phyloP scores from a whole-genome alignment of 2,888 invertebrate genomes.

The Agriopis marginaria region DNA sequence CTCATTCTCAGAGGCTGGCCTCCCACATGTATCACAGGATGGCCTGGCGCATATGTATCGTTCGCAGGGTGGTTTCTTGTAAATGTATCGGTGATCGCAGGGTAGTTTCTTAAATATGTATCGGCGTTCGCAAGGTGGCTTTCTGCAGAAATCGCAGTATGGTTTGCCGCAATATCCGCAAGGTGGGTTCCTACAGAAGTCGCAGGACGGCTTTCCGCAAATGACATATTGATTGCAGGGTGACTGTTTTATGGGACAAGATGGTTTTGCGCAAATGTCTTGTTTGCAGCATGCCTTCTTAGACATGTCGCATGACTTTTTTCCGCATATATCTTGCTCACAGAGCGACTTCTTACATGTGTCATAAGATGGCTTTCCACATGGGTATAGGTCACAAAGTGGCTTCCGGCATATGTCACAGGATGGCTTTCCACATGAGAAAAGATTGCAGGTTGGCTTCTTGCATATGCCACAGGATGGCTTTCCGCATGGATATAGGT shows the following conservation, averaged over 20 bases:
- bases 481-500: not conserved
- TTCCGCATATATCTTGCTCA: not conserved
- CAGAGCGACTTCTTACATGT: not conserved
- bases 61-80: not conserved
- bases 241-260: not conserved
- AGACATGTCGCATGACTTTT: not conserved
- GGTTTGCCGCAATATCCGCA: constrained; percentile 1
- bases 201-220: not conserved
- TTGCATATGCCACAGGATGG: not conserved
- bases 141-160: not conserved
- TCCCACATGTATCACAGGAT: not conserved
- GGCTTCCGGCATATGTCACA: not conserved
- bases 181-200: not conserved
- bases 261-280: not conserved
- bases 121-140: not conserved
- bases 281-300: not conserved
- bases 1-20: not conserved
- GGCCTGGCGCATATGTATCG: not conserved
- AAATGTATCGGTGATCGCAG: not conserved
- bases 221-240: not conserved
- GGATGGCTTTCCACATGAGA: not conserved
- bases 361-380: constrained; percentile 3
- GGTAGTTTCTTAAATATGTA: not conserved
- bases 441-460: not conserved
- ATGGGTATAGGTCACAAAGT: not conserved